A percentile compares a stretch with the other conserved stretches of the same genome.
Conservation (phyloP, 2,797 vertebrate species). For the Lutjanus argentimaculatus region DNA sequence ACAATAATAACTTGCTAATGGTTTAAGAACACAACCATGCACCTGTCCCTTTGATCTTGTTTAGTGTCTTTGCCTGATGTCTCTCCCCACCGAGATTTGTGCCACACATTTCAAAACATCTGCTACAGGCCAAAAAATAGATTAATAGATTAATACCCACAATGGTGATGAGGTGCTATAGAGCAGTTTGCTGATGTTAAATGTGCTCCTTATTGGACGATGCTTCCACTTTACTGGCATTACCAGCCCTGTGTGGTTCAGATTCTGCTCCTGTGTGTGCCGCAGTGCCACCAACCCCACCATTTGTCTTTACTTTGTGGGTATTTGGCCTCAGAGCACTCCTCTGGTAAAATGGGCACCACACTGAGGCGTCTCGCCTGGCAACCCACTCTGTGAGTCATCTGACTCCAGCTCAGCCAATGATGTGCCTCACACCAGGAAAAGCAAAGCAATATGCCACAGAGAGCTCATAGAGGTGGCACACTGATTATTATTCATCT, state of each 20-base stretch:
- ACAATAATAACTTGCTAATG: background rate
- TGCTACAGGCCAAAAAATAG: background rate
- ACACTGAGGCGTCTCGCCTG: slow-evolving; percentile 34
- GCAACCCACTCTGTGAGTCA: slow-evolving; percentile 39
- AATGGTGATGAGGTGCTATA: background rate
- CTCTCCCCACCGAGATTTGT: background rate
- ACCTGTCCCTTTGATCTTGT: background rate
- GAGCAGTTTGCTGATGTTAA: background rate
- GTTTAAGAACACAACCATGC: background rate
- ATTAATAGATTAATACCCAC: background rate
- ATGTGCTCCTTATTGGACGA: background rate
- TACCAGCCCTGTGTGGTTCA: background rate
- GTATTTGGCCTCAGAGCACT: slow-evolving; percentile 11
- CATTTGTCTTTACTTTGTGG: slow-evolving; percentile 9
- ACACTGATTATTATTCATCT: slow-evolving; percentile 29
- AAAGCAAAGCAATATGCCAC: slow-evolving; percentile 21
- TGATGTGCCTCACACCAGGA: slow-evolving; percentile 25
- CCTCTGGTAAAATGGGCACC: slow-evolving; percentile 26
- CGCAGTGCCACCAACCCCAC: background rate
- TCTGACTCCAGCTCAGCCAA: slow-evolving; percentile 36
- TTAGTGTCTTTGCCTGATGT: background rate
- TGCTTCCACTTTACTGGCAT: background rate
- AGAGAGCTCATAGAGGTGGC: slow-evolving; percentile 26
- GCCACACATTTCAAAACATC: too few relatives aligned
- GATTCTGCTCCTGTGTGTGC: background rate